Evolutionary conservation across 2,797 vertebrate genomes (phyloP), one percentile per base, ranked within the genome.

Genomic region (Crenuchus spilurus): DNA sequence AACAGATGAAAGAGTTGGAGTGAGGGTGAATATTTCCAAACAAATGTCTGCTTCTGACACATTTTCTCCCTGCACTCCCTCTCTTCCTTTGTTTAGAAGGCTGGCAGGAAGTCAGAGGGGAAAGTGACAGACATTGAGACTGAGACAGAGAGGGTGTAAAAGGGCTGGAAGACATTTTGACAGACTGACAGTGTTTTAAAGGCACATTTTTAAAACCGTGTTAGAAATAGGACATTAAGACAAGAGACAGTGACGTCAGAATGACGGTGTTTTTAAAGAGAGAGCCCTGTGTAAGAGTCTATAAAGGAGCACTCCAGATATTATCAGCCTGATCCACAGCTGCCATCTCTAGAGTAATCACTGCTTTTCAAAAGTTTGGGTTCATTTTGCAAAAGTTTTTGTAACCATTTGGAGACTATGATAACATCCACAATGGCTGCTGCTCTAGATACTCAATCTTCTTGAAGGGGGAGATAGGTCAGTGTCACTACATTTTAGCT

Each of bases 51-150:
- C 62, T 16, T 31, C 10, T 33, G 55, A 30, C 68, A 31, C 41
- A 8, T 16, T 70, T 11, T 18, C 8, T 22, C 18, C n/a, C 7
- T 13, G 35, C 14, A n/a, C 51, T 72, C 48, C 49, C 13, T 54
- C 55, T 58, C 57, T 75, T 58, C 33, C 54, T 68, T 57, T 80
- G 37, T 74, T 54, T 61, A 65, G 44, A 74, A 30, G 61, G 42
- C 35, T 71, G 46, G 54, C 28, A 65, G 51, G 51, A 74, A 55
- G 60, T 57, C 46, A 22, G 11, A 26, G 57, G 16, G 30, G 64
- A 68, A 55, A 61, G 55, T 8, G 33, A 49, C 35, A 51, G 16
- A 24, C 42, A 7, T n/a, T n/a, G n/a, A 39, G 39, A 22, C 30
- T 10, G 11, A 18, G 35, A 55, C 4, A 4, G 26, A 46, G 49